phyloP scores from a whole-genome alignment of 2,888 invertebrate genomes.

The Ectropis crepuscularia region DNA sequence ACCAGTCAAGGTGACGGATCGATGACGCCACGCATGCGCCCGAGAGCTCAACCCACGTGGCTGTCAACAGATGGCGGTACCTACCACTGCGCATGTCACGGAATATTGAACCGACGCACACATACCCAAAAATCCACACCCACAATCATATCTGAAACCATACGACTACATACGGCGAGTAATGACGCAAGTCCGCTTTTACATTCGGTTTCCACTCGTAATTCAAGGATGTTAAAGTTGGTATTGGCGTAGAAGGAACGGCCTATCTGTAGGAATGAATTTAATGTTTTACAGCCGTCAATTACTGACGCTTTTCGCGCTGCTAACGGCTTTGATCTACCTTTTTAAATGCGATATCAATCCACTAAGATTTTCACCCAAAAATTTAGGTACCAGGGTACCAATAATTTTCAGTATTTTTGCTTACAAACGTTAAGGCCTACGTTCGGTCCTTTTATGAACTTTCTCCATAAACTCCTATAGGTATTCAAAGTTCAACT shows the following conservation, averaged over 20 bases:
- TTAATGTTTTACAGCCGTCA: conserved; percentile 76
- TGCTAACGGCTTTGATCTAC: conserved; percentile 55
- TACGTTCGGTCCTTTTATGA: conserved; percentile 15
- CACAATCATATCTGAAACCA: conserved; percentile 61
- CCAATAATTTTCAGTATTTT: conserved; percentile 6
- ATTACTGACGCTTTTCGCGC: conserved; percentile 72
- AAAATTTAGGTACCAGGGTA: neutral
- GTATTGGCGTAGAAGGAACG: conserved; percentile 38
- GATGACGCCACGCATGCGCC: conserved; percentile 67
- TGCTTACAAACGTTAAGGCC: neutral
- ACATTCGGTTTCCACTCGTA: conserved; percentile 49
- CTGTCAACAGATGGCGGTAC: conserved; percentile 79
- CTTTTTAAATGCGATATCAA: conserved; percentile 31
- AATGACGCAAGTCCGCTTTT: conserved; percentile 68
- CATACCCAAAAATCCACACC: conserved; percentile 42
- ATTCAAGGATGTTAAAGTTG: accelerated
- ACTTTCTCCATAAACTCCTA: conserved; percentile 25
- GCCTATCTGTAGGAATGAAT: conserved; percentile 59
- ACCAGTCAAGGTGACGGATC: conserved; percentile 79
- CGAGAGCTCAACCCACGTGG: conserved; percentile 62
- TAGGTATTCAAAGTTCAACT: conserved; percentile 24
- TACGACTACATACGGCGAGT: conserved; percentile 75
- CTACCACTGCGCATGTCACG: conserved; percentile 71
- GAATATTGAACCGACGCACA: conserved; percentile 71
- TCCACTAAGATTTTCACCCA: neutral